A percentile compares a stretch with the other conserved stretches of the same genome.
Evolutionary conservation across 2,113 vertebrate species (phyloP).

Genomic region (Aldabrachelys gigantea): DNA sequence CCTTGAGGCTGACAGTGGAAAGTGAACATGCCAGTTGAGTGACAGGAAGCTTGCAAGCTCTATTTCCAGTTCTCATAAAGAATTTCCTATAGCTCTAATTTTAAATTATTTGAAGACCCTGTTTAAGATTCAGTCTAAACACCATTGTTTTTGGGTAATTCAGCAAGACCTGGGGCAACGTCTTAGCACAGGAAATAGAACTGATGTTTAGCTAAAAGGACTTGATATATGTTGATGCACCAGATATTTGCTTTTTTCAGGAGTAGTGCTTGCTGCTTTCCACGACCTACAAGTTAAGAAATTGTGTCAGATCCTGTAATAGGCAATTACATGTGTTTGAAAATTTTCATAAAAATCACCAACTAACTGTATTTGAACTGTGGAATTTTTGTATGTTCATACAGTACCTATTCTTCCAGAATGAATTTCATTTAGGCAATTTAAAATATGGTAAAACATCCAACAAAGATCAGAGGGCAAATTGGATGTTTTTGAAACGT

Average conservation of each 20-base stretch:
- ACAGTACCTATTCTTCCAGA: background rate
- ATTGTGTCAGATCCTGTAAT: background rate
- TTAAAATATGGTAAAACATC: constrained; percentile 40
- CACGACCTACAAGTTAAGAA: background rate
- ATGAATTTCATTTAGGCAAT: constrained; percentile 7
- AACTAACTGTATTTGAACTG: background rate
- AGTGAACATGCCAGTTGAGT: background rate
- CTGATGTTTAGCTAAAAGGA: background rate
- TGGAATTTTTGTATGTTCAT: background rate
- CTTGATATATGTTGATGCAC: background rate
- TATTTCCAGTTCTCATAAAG: background rate
- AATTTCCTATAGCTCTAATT: background rate
- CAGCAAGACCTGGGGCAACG: background rate
- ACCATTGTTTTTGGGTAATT: background rate
- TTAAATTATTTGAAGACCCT: background rate
- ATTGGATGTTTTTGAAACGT: constrained; percentile 53
- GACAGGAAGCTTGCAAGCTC: background rate
- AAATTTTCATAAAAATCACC: background rate
- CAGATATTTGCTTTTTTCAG: background rate
- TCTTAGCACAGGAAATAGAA: background rate
- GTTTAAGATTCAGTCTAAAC: background rate
- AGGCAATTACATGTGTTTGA: background rate
- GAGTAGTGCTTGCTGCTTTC: background rate
- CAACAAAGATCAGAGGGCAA: constrained; percentile 55
- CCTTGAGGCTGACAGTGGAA: background rate